phyloP scores from a whole-genome alignment of 1,140 invertebrate species.

The Colletes gigas region DNA sequence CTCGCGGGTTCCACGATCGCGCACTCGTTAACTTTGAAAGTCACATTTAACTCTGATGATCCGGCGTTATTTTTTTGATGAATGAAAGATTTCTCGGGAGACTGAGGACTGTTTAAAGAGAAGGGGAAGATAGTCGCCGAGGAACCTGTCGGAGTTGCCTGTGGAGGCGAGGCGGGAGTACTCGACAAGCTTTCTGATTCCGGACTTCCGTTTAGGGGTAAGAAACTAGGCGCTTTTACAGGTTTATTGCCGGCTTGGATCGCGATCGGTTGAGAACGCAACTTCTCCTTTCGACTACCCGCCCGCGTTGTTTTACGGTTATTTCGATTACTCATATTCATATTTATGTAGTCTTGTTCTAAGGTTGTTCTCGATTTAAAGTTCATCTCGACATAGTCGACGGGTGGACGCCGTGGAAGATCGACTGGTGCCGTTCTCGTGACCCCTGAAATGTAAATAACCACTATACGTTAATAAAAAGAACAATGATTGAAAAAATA shows the following conservation, averaged over 20 bases:
- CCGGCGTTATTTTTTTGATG: slow-evolving; percentile 55
- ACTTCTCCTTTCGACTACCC: slow-evolving; percentile 77
- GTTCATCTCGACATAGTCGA: slow-evolving; percentile 85
- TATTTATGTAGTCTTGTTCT: slow-evolving; percentile 80
- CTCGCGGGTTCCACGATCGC: slow-evolving; percentile 69
- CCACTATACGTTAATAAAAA: background rate
- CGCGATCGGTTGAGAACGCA: slow-evolving; percentile 83
- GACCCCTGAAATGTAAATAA: slow-evolving; percentile 61
- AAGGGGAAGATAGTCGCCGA: slow-evolving; percentile 83
- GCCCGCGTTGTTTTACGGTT: slow-evolving; percentile 63
- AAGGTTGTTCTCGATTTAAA: slow-evolving; percentile 74
- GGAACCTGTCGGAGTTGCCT: slow-evolving; percentile 82
- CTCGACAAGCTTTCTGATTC: slow-evolving; percentile 76
- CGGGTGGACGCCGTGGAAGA: slow-evolving; percentile 78
- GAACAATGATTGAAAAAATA: background rate
- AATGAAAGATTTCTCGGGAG: slow-evolving; percentile 80
- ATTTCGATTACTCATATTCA: slow-evolving; percentile 72
- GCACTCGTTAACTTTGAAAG: slow-evolving; percentile 68
- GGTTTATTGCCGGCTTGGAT: slow-evolving; percentile 80
- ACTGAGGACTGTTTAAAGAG: slow-evolving; percentile 83
- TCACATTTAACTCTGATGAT: slow-evolving; percentile 27
- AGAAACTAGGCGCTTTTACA: slow-evolving; percentile 75
- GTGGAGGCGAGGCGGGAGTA: slow-evolving; percentile 79
- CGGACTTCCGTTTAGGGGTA: slow-evolving; percentile 76
- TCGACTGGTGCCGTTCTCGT: slow-evolving; percentile 77